Evolutionary conservation across 2,888 invertebrate genomes (phyloP).

Genomic region (Balanococcus diminutus): DNA sequence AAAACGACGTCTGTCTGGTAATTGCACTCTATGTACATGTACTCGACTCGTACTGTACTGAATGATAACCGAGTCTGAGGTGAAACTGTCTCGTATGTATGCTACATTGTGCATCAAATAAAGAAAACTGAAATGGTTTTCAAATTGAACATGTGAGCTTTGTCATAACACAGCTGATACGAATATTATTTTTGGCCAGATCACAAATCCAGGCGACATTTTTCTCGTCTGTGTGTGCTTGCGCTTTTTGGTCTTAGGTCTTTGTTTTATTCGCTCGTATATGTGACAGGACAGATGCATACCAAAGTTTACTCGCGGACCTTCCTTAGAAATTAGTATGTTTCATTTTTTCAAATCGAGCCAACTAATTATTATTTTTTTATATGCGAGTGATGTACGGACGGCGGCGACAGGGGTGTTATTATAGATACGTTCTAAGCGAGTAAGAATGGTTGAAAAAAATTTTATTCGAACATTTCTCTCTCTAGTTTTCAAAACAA

Average conservation of each 20-base stretch:
- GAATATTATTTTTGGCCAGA: background rate
- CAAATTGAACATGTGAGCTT: background rate
- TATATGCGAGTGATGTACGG: background rate
- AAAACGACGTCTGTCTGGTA: background rate
- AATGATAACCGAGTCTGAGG: background rate
- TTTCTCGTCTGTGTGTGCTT: background rate
- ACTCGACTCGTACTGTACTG: background rate
- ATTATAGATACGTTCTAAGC: background rate
- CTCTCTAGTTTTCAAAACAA: background rate
- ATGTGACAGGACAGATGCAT: constrained; percentile 19
- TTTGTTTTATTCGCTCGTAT: background rate
- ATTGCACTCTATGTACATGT: background rate
- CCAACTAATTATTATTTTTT: constrained; percentile 21
- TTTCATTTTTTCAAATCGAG: constrained; percentile 28
- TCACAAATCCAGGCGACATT: constrained; percentile 22
- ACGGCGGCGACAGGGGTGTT: background rate
- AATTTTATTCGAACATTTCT: background rate
- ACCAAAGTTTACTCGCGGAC: background rate
- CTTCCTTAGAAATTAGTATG: constrained; percentile 20
- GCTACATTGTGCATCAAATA: background rate
- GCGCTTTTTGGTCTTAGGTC: background rate
- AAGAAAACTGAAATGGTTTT: background rate
- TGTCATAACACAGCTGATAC: background rate
- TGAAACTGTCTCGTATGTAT: background rate
- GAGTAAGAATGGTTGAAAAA: background rate